Evolutionary conservation across 2,888 invertebrate species (phyloP), one percentile per base, ranked within the genome.

Genomic region (Neoaliturus tenellus): DNA sequence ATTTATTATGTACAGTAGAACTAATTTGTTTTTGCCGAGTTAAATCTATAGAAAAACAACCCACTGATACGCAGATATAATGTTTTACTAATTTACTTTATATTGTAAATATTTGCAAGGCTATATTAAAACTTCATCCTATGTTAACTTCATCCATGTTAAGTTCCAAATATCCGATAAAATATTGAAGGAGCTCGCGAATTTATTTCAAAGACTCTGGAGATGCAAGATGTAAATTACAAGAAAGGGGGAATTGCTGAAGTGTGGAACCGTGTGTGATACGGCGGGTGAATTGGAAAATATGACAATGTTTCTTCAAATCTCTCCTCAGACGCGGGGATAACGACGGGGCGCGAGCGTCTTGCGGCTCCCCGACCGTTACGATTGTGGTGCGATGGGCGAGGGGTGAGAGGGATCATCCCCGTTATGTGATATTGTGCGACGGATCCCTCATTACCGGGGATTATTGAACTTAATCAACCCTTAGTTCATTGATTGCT

Each of bases 251-350:
- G 55, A 55, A 55, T 55, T 12, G 20, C 23, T 23, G 55, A 25
- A 23, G 55, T 55, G 55, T 55, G 25, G 23, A 25, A 25, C 55
- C 31, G 62, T 28, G 62, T 62, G 62, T 62, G 62, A 62, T 62
- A 62, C 62, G 62, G 31, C 31, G 55, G 55, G 55, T 55, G 62
- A 62, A 62, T 62, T 62, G 55, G 55, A 55, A 55, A 62, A 62
- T 62, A 62, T 62, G 62, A 62, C 62, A 62, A 62, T 62, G 62
- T 62, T 62, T 62, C 62, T 62, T 62, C 12, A 62, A 62, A 28
- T 28, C 62, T 62, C 25, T 55, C 14, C 55, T 55, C 20, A 55
- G 55, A 25, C 31, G 28, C 31, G 25, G 44, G 44, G 62, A 62
- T 62, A 62, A 62, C 62, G 62, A 62, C 62, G 8, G 0, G 17